Base-by-base conservation (phyloP, 2,113 vertebrate genomes). In the Erinaceus europaeus region DNA sequence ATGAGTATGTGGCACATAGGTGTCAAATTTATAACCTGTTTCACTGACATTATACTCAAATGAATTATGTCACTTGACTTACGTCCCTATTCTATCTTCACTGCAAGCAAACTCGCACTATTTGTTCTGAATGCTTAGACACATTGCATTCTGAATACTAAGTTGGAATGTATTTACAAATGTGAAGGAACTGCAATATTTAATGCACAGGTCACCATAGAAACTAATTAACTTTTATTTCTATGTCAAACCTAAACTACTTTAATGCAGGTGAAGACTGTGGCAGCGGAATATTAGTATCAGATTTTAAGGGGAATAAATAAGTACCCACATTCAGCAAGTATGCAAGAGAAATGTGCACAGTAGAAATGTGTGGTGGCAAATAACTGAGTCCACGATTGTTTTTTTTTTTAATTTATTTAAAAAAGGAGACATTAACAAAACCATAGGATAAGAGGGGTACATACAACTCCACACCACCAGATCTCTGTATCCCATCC, bases 221-320 rank as follows among this genome's bases (percentile, higher is more conserved):
- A 97, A 97, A 97, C 97, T 96, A 97, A 97, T 97, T 97, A 97
- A 97, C 95, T 97, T 97, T 97, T 96, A 96, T 97, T 97, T 96
- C 93, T 96, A 75, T 96, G 96, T 97, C 95, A 96, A 95, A 90
- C n/a, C 89, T 92, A 96, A 96, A 96, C 93, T 94, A 93, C 89
- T 92, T 81, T 85, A 91, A 95, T 95, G 87, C 91, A 96, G 95
- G 95, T 95, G 92, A 96, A 97, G 97, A 96, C 93, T 96, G 95
- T 95, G 95, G 94, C 96, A 95, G 94, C 93, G 84, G 93, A 97
- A 97, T 97, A 94, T 94, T 88, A 53, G 20, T 6, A 77, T 95
- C 92, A 92, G 94, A 97, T 96, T 71, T 80, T 75, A 72, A 91
- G 88, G 90, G 78, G 90, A 92, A 93, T n/a, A n/a, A n/a, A n/a